Conservation (phyloP, 2,113 vertebrate genomes). For the Platycercus adscitus region DNA sequence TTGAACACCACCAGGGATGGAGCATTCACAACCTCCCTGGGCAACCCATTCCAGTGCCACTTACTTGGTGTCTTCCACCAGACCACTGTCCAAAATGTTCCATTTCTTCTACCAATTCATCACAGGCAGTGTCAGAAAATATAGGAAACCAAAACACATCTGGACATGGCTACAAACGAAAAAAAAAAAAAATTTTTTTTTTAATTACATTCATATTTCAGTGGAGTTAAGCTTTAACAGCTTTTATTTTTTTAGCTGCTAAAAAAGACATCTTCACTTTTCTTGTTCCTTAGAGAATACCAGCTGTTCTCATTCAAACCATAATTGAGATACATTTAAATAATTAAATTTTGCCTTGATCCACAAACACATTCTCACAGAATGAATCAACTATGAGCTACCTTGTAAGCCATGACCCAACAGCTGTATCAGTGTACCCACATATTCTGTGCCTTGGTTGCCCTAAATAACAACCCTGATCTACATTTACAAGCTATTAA, state of each 20-base stretch:
- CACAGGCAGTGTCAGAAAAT: conserved; percentile 89
- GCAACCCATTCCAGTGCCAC: conserved; percentile 15
- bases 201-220: neutral
- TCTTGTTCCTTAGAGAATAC: neutral
- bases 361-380: neutral
- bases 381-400: neutral
- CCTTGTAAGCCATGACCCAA: neutral
- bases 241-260: neutral
- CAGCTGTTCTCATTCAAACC: neutral
- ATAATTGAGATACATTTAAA: neutral
- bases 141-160: conserved; percentile 99
- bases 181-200: neutral
- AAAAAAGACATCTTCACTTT: neutral
- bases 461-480: neutral
- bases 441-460: neutral
- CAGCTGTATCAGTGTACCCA: neutral
- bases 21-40: no score
- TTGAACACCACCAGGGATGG: no score
- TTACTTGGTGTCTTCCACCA: conserved; percentile 90
- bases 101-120: conserved; percentile 95
- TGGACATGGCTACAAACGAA: conserved; percentile 87
- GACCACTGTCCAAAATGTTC: conserved; percentile 95
- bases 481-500: neutral
- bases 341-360: neutral
- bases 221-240: neutral